Conservation (phyloP, 1,140 invertebrate species). For the Sesamia nonagrioides region DNA sequence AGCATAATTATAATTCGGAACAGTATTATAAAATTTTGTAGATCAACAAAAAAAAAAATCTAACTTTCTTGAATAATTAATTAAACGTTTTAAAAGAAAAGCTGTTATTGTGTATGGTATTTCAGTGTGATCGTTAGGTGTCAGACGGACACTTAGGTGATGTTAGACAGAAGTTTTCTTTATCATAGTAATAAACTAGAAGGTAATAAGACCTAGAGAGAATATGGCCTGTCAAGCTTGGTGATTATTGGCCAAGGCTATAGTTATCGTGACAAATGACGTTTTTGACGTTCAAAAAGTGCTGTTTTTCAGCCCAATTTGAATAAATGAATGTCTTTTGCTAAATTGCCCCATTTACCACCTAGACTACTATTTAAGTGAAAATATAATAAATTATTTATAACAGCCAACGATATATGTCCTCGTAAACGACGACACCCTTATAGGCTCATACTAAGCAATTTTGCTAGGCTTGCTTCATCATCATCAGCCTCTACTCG, state of each 20-base stretch:
- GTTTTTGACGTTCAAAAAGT: no score
- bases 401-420: no score
- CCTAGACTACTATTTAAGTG: no score
- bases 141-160: constrained; percentile 1
- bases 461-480: no score
- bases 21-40: constrained; percentile 15
- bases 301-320: no score
- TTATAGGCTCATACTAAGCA: no score
- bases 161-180: not conserved
- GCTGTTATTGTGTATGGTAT: not conserved
- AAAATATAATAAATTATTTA: no score
- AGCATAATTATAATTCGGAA: constrained; percentile 5
- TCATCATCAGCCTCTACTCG: no score
- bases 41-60: constrained; percentile 15
- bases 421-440: no score
- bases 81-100: constrained; percentile 9
- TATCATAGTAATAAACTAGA: not conserved
- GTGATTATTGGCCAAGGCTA: constrained; percentile 8
- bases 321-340: no score
- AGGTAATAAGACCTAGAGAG: not conserved
- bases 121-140: not conserved
- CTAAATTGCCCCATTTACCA: constrained; percentile 1
- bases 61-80: constrained; percentile 34
- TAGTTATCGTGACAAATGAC: constrained; percentile 14
- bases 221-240: not conserved